Evolutionary conservation across 2,888 invertebrate species (phyloP).

Genomic region (Erannis defoliaria): DNA sequence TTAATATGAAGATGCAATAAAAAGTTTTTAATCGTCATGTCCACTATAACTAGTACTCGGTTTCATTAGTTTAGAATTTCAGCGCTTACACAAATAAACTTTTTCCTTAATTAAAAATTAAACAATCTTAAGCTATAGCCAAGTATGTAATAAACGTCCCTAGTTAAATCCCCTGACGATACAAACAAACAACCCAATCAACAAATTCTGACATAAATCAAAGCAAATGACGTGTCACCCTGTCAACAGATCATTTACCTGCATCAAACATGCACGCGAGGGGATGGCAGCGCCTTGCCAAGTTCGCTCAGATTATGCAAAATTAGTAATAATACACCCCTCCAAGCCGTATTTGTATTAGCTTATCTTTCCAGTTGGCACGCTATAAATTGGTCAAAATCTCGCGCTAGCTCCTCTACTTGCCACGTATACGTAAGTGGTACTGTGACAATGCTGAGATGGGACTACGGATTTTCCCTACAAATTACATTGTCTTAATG

Average conservation of each 20-base stretch:
- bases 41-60: too few species aligned
- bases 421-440: conserved; percentile 71
- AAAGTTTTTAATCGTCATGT: too few species aligned
- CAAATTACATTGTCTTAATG: too few species aligned
- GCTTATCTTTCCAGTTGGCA: conserved; percentile 86
- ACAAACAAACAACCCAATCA: conserved; percentile 19
- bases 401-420: conserved; percentile 78
- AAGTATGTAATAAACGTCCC: too few species aligned
- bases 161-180: neutral
- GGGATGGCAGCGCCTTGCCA: conserved; percentile 44
- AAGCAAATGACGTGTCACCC: conserved; percentile 38
- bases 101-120: too few species aligned
- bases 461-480: neutral
- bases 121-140: too few species aligned
- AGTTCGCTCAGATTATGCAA: conserved; percentile 62
- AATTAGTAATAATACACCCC: conserved; percentile 82
- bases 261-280: conserved; percentile 51
- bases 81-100: too few species aligned
- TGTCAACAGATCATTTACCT: conserved; percentile 46
- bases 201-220: conserved; percentile 26
- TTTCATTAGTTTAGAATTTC: too few species aligned
- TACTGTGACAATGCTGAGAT: conserved; percentile 56
- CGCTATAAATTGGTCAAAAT: conserved; percentile 87
- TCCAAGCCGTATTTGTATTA: conserved; percentile 78
- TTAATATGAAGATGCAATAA: too few species aligned